A percentile compares a stretch with the other conserved stretches of the same genome.
Evolutionary conservation across 23 tunicate genomes (phyloP).

Genomic region (Halocynthia aurantium): DNA sequence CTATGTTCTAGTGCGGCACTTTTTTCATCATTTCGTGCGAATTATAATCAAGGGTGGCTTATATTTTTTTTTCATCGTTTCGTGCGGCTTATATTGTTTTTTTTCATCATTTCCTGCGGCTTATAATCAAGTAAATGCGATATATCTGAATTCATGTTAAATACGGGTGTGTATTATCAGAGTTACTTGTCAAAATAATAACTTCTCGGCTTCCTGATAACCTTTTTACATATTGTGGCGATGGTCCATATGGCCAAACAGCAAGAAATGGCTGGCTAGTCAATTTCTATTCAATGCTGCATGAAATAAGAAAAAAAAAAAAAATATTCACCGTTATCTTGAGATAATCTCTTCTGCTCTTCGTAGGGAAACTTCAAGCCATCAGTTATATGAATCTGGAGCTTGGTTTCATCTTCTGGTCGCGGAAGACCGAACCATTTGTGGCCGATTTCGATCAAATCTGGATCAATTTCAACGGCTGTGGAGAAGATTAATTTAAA

Average conservation of each 20-base stretch:
- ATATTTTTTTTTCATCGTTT: no score
- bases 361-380: slow-evolving; percentile 40
- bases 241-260: no score
- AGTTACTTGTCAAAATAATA: neutral
- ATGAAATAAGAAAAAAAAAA: neutral
- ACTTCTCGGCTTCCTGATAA: neutral
- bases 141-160: no score
- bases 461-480: slow-evolving; percentile 70
- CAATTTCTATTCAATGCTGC: no score
- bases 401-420: neutral
- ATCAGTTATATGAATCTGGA: slow-evolving; percentile 29
- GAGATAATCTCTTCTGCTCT: neutral
- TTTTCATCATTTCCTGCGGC: no score
- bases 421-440: slow-evolving; percentile 57
- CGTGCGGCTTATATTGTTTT: no score
- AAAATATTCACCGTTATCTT: neutral
- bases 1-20: no score
- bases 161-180: no score
- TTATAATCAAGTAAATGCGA: no score
- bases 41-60: no score
- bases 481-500: neutral
- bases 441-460: slow-evolving; percentile 32
- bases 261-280: no score
- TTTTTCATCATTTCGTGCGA: no score
- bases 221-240: neutral